phyloP scores from a whole-genome alignment of 2,797 vertebrate genomes.

The Esox masquinongy region DNA sequence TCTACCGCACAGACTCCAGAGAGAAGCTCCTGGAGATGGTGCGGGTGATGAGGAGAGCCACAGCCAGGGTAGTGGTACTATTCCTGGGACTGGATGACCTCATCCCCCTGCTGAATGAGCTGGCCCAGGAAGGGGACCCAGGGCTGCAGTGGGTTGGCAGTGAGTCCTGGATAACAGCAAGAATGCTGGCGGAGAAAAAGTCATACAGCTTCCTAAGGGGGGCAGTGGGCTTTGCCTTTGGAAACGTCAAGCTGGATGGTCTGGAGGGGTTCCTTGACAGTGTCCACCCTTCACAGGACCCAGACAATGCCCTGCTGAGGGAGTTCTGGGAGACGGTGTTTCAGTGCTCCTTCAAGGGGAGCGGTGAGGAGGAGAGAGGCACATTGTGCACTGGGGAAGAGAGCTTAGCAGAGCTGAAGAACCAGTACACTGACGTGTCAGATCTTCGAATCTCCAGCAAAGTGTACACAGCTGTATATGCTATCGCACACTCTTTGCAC shows the following conservation, averaged over 20 bases:
- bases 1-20: conserved; percentile 48
- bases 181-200: conserved; percentile 20
- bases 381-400: conserved; percentile 38
- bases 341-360: conserved; percentile 26
- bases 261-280: conserved; percentile 40
- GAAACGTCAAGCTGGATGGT: conserved; percentile 31
- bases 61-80: conserved; percentile 51
- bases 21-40: conserved; percentile 46
- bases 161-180: conserved; percentile 46
- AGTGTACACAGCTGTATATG: conserved; percentile 43
- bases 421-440: conserved; percentile 34
- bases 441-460: conserved; percentile 36
- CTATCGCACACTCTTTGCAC: conserved; percentile 40
- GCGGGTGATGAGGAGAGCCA: conserved; percentile 51
- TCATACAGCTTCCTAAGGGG: conserved; percentile 34
- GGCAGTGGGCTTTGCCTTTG: conserved; percentile 45
- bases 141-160: conserved; percentile 46
- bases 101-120: conserved; percentile 35
- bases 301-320: conserved; percentile 32
- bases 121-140: conserved; percentile 37
- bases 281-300: conserved; percentile 30
- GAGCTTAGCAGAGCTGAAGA: conserved; percentile 27
- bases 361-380: background rate
- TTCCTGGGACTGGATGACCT: conserved; percentile 51
- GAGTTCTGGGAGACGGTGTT: conserved; percentile 42